phyloP scores from a whole-genome alignment of 2,888 invertebrate genomes.

The Pristionchus exspectatus region DNA sequence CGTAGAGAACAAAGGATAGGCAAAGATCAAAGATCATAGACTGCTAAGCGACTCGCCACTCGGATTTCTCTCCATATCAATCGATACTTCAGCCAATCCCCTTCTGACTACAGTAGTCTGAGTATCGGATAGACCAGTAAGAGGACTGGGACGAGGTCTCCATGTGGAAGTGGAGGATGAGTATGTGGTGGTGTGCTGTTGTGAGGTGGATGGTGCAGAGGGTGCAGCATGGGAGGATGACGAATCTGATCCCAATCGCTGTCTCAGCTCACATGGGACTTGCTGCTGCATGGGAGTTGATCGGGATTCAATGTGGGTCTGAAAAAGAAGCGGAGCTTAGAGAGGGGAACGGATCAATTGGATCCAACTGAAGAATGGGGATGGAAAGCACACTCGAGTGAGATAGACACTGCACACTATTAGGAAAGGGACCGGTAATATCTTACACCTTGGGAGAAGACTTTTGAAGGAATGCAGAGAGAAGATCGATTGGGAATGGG shows the following conservation, averaged over 20 bases:
- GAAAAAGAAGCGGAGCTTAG: constrained; percentile 42
- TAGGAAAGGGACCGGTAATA: not conserved
- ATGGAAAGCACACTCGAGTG: constrained; percentile 15
- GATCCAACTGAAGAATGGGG: constrained; percentile 4
- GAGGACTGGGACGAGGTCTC: constrained; percentile 48
- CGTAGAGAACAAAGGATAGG: constrained; percentile 37
- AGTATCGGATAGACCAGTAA: constrained; percentile 49
- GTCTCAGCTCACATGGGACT: constrained; percentile 51
- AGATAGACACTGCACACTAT: not conserved
- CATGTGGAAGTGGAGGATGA: not conserved
- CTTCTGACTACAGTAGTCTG: constrained; percentile 51
- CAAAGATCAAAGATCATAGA: constrained; percentile 52
- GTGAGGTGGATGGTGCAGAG: constrained; percentile 30
- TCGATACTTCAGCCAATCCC: constrained; percentile 24
- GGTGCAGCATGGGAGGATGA: not conserved
- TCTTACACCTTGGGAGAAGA: constrained; percentile 69
- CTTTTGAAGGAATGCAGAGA: constrained; percentile 67
- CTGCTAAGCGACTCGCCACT: constrained; percentile 51
- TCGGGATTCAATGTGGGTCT: constrained; percentile 8
- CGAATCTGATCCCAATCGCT: constrained; percentile 40
- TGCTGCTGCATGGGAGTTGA: constrained; percentile 51
- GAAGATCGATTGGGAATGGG: constrained; percentile 77
- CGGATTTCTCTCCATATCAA: constrained; percentile 53
- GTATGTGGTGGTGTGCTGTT: constrained; percentile 35
- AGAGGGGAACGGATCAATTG: not conserved